phyloP scores from a whole-genome alignment of 2,888 invertebrate genomes.

The Luffia ferchaultella region DNA sequence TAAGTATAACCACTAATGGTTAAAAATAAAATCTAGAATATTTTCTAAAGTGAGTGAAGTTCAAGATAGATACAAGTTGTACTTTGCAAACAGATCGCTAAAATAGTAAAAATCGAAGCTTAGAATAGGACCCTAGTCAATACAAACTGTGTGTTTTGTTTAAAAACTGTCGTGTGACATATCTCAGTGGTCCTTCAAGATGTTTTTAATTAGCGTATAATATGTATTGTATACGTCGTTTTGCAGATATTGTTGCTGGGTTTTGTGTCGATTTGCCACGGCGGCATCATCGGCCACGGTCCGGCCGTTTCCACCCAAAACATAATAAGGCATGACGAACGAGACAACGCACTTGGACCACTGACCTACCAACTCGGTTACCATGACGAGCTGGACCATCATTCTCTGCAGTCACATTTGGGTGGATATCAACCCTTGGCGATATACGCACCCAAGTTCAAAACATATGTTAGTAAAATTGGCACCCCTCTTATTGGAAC shows the following conservation, averaged over 20 bases:
- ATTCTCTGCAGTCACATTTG: neutral
- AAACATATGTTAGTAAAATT: constrained; percentile 16
- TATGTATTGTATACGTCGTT: neutral
- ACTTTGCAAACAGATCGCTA: no score
- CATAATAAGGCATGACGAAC: constrained; percentile 18
- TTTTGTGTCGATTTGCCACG: constrained; percentile 9
- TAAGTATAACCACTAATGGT: no score
- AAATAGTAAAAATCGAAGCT: no score
- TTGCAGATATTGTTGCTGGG: constrained; percentile 13
- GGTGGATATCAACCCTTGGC: constrained; percentile 11
- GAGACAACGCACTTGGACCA: neutral
- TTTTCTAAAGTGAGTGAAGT: no score
- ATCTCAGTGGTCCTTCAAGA: neutral
- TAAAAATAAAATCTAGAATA: no score
- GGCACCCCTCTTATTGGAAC: neutral
- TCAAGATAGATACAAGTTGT: no score
- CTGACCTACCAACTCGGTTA: neutral
- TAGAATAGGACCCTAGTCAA: no score
- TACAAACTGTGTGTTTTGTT: no score
- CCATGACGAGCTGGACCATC: neutral
- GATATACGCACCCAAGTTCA: constrained; percentile 14
- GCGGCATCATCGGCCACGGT: constrained; percentile 14
- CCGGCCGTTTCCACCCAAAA: constrained; percentile 25
- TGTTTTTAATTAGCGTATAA: neutral
- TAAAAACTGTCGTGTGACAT: neutral